Percentiles rank a stretch among this genome's conserved stretches.
These are phyloP conservation scores for Coleophora flavipennella DNA, from an alignment of 2,888 invertebrate genomes.

Conservation along the genomic window DNA sequence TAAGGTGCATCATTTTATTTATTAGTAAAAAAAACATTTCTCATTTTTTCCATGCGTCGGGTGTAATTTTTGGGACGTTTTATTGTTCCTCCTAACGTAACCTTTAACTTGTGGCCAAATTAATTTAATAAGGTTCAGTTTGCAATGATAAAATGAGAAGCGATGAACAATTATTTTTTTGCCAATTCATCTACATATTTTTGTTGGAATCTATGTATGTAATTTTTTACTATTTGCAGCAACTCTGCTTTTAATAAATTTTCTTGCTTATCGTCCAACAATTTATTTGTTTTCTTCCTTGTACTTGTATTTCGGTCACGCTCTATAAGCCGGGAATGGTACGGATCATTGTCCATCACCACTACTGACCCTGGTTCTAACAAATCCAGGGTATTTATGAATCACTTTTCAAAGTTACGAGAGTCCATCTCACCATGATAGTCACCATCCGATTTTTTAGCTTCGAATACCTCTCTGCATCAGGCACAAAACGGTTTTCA, in stretches of 20 bases:
- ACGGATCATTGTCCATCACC: constrained; percentile 13
- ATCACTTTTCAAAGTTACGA: constrained; percentile 13
- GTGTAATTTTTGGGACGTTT: no score
- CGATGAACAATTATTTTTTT: constrained; percentile 1
- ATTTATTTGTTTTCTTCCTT: constrained; percentile 6
- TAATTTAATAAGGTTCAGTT: no score
- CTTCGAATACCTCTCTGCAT: constrained; percentile 14
- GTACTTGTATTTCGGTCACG: constrained; percentile 8
- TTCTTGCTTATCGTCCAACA: constrained; percentile 4
- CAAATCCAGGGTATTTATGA: not conserved
- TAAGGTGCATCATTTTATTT: no score
- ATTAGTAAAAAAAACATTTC: no score
- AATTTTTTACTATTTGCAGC: not conserved
- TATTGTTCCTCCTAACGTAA: no score
- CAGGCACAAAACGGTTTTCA: constrained; percentile 14
- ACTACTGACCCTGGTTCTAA: constrained; percentile 5
- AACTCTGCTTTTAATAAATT: constrained; percentile 6
- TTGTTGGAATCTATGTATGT: not conserved
- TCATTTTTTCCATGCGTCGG: no score
- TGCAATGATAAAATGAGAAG: no score
- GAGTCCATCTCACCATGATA: constrained; percentile 15
- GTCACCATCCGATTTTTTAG: constrained; percentile 12
- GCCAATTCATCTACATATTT: constrained; percentile 4
- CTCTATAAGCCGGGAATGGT: constrained; percentile 9
- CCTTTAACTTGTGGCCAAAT: no score